Base-by-base conservation (phyloP, 2,888 invertebrate genomes). In the Augiades crinisus region DNA sequence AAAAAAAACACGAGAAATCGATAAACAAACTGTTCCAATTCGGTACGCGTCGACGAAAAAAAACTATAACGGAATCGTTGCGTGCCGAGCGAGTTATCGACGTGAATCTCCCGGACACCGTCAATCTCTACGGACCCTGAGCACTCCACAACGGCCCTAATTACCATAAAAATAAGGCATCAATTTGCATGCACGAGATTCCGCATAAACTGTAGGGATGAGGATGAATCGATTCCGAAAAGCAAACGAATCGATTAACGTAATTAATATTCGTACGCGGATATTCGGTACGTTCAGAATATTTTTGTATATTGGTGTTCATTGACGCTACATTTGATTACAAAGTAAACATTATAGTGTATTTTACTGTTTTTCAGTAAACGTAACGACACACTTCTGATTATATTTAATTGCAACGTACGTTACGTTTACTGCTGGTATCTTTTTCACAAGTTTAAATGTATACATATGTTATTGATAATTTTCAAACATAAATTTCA, bases 61-160 rank as follows among this genome's bases (percentile, higher is more conserved):
- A 70, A 70, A 63, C 53, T 61, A 62, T 67, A 70, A 63, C 71
- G 70, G 65, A 78, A 63, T 49, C 59, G 57, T 64, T 72, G 73
- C 78, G 75, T 77, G 73, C 53, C 72, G 81, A 78, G 81, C 80
- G 81, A 83, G 62, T 84, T 84, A 83, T 79, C 74, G 76, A 75
- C 65, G 79, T 81, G 82, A 46, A 81, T 78, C 79, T 79, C 87
- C 88, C 78, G 86, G 86, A 85, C 59, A 60, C 40, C 41, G 27
- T 36, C 44, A 49, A 49, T 49, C 49, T 49, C 34, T 41, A 16
- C 19, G 22, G 19, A 12, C 8, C 5, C 8, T 49, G n/a, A n/a
- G 21, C 34, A 10, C 4, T 41, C 27, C 13, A 43, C 1, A n/a
- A 34, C 44, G 27, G 43, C 57, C n/a, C 50, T 53, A 64, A 61